A percentile compares a stretch with the other conserved stretches of the same genome.
phyloP scores from a whole-genome alignment of 2,113 vertebrate species.

The Dicaeum eximium region DNA sequence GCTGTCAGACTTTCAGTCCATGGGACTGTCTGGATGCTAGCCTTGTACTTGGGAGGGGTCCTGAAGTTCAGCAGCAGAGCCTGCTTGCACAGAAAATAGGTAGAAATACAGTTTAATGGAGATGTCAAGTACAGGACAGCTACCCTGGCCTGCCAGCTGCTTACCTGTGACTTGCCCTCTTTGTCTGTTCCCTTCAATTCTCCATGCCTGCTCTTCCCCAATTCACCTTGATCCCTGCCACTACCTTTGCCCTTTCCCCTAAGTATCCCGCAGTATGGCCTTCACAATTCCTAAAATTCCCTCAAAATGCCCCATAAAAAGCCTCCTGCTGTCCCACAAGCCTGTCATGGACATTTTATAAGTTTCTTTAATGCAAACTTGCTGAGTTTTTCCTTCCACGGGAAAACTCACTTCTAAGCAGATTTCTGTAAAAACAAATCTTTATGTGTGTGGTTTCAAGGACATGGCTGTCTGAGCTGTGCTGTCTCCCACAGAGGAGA shows the following conservation, averaged over 20 bases:
- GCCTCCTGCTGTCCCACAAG: not conserved
- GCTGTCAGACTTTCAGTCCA: not conserved
- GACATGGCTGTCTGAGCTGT: too few relatives aligned
- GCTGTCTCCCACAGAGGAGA: too few relatives aligned
- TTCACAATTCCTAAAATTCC: not conserved
- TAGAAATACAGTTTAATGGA: not conserved
- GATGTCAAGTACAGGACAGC: not conserved
- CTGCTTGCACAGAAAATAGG: not conserved
- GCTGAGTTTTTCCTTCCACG: too few relatives aligned
- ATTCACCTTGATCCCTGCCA: not conserved
- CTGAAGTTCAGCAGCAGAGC: not conserved
- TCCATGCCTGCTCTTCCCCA: not conserved
- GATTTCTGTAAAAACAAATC: too few relatives aligned
- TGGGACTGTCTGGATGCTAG: not conserved
- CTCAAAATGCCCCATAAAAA: not conserved
- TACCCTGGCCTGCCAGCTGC: not conserved
- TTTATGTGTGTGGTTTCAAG: too few relatives aligned
- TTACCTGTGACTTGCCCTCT: not conserved
- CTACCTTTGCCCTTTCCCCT: not conserved
- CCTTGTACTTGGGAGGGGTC: rapidly evolving
- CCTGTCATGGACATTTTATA: too few relatives aligned
- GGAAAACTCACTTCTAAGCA: too few relatives aligned
- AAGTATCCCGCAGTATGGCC: not conserved
- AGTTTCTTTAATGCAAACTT: too few relatives aligned
- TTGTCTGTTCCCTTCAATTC: not conserved